phyloP scores from a whole-genome alignment of 2,888 invertebrate genomes.

The Drosophila picticornis region DNA sequence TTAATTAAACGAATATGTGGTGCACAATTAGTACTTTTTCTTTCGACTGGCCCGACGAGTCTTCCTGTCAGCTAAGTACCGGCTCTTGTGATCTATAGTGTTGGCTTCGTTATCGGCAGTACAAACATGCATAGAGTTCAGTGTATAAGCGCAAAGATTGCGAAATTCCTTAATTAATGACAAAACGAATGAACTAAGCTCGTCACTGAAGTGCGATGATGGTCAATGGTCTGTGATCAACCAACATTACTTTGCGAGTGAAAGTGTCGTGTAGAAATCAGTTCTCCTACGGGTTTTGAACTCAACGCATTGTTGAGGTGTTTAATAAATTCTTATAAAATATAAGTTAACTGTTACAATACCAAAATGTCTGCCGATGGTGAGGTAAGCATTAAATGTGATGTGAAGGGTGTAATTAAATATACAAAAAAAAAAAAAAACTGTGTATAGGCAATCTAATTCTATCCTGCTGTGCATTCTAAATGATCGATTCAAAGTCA shows the following conservation, averaged over 20 bases:
- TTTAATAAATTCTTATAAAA: constrained; percentile 1
- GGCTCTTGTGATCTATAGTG: constrained; percentile 52
- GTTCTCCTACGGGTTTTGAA: constrained; percentile 37
- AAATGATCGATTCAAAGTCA: constrained; percentile 42
- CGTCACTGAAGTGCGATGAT: constrained; percentile 20
- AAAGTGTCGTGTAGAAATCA: constrained; percentile 26
- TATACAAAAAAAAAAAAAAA: constrained; percentile 26
- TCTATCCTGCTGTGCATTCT: constrained; percentile 28
- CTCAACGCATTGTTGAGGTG: constrained; percentile 24
- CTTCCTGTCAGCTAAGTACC: constrained; percentile 7
- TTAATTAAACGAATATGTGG: constrained; percentile 64
- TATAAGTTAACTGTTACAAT: neutral
- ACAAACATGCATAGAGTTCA: constrained; percentile 33
- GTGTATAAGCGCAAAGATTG: constrained; percentile 35
- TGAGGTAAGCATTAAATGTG: constrained; percentile 32
- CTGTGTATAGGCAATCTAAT: constrained; percentile 1
- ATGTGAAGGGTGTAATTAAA: constrained; percentile 16
- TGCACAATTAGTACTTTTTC: constrained; percentile 14
- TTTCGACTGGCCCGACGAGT: constrained; percentile 27
- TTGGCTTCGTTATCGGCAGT: constrained; percentile 30
- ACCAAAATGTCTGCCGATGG: constrained; percentile 36
- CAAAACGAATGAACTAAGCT: constrained; percentile 10
- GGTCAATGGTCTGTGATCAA: constrained; percentile 16
- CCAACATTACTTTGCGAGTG: constrained; percentile 47
- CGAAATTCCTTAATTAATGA: constrained; percentile 47